Conservation (phyloP, 1,140 invertebrate species). For the Acromyrmex echinatior region DNA sequence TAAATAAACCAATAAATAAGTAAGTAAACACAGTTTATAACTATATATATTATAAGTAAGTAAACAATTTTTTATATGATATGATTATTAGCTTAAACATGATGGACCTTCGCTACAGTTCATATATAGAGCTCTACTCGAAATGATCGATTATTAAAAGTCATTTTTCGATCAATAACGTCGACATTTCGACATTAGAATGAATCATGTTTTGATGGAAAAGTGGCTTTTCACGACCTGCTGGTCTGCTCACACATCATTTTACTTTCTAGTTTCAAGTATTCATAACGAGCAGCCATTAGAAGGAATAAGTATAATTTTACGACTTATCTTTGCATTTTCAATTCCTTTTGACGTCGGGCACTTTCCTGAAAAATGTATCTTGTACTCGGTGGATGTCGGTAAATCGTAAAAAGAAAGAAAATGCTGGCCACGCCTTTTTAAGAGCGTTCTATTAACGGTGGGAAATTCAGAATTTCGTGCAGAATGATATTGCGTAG, state of each 20-base stretch:
- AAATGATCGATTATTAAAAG: too few species aligned
- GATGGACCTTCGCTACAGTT: too few species aligned
- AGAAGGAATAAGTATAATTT: constrained; percentile 27
- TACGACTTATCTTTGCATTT: constrained; percentile 35
- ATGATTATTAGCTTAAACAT: too few species aligned
- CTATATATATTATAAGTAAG: too few species aligned
- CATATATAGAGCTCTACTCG: too few species aligned
- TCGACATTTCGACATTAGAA: neutral
- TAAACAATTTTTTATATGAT: too few species aligned
- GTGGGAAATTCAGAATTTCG: neutral
- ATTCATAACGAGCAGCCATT: constrained; percentile 14
- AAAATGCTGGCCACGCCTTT: constrained; percentile 7
- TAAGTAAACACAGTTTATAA: too few species aligned
- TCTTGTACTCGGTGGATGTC: neutral
- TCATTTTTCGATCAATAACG: too few species aligned
- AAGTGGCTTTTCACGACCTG: too few species aligned
- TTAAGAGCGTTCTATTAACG: constrained; percentile 32
- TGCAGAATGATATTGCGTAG: constrained; percentile 32
- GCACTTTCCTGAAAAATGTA: constrained; percentile 29
- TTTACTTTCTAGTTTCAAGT: constrained; percentile 15
- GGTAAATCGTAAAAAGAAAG: constrained; percentile 23
- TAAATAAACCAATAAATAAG: too few species aligned
- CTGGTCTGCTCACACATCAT: neutral
- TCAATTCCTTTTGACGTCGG: neutral
- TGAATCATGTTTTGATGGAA: too few species aligned